These are phyloP conservation scores for Antheraea mylitta DNA, from an alignment of 1,140 invertebrate species.

Conservation along the genomic window DNA sequence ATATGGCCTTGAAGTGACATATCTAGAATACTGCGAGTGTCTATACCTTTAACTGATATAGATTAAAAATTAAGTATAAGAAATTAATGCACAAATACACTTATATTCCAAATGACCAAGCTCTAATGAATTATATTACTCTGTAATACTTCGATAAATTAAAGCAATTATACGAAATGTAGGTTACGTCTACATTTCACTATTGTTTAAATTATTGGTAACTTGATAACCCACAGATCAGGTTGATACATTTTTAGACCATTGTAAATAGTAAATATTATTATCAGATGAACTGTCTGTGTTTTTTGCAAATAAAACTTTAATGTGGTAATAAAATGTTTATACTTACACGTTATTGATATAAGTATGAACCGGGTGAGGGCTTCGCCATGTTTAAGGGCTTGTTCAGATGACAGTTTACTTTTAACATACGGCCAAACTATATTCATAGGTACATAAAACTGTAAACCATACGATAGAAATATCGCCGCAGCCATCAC, in stretches of 20 bases:
- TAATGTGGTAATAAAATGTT: not conserved
- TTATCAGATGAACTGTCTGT: not conserved
- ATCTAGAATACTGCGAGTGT: no score
- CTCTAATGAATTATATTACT: not conserved
- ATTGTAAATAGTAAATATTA: not conserved
- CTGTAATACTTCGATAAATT: not conserved
- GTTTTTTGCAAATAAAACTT: not conserved
- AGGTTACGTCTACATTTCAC: conserved; percentile 6
- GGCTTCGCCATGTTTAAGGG: conserved; percentile 83
- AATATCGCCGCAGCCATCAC: conserved; percentile 93
- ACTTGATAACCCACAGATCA: conserved; percentile 16
- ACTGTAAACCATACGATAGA: conserved; percentile 92
- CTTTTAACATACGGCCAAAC: conserved; percentile 87
- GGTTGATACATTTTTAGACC: conserved; percentile 1
- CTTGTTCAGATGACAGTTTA: conserved; percentile 80
- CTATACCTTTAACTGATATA: no score
- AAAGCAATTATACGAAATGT: conserved; percentile 15
- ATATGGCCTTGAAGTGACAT: no score
- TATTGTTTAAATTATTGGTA: conserved; percentile 9
- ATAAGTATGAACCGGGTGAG: conserved; percentile 85
- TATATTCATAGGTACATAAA: conserved; percentile 95
- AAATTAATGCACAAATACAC: no score
- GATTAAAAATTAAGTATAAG: no score
- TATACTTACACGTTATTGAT: conserved; percentile 88
- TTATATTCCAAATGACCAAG: no score